Evolutionary conservation across 2,888 invertebrate species (phyloP), one percentile per base, ranked within the genome.

Genomic region (Aphrophora alni): DNA sequence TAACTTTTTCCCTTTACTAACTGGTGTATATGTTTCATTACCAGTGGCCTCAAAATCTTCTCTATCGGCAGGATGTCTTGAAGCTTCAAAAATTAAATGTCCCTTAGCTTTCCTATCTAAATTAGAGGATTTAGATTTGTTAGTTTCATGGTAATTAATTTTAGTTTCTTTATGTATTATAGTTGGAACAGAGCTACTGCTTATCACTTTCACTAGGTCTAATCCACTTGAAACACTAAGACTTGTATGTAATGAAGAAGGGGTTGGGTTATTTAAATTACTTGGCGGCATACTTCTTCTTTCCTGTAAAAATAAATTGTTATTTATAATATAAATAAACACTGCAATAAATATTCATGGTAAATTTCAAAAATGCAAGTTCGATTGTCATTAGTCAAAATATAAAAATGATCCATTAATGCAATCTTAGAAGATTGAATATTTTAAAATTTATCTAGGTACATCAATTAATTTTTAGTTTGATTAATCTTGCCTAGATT

Each of bases 11-110:
- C 86, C 82, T 74, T 85, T 86, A 59, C 85, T 86, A 0, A 88
- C 87, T 72, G 91, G 88, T 81, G 90, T 88, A 83, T 91, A 91
- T 33, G 88, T 90, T 84, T 92, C 92, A 85, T 92, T 93, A 84
- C 94, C 94, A 33, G 92, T 93, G 38, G 92, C 91, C 86, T 94
- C 94, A 87, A 93, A 92, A 88, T 94, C 94, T 86, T 94, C 94
- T 86, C 93, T 91, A 84, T 94, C 94, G 83, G 93, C 92, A 79
- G 93, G 93, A 89, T 92, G 93, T 86, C 93, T 88, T 82, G 93
- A 92, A 80, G 93, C 92, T 88, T 94, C 94, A 86, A 94, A 94
- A 84, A 93, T 92, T 86, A 93, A 90, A 75, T 88, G 88, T 85
- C 91, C 92, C 89, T 93, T 91, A 75, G 73, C 76, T 68, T 71